phyloP scores from a whole-genome alignment of 1,140 invertebrate genomes.

The Drosophila virilis region DNA sequence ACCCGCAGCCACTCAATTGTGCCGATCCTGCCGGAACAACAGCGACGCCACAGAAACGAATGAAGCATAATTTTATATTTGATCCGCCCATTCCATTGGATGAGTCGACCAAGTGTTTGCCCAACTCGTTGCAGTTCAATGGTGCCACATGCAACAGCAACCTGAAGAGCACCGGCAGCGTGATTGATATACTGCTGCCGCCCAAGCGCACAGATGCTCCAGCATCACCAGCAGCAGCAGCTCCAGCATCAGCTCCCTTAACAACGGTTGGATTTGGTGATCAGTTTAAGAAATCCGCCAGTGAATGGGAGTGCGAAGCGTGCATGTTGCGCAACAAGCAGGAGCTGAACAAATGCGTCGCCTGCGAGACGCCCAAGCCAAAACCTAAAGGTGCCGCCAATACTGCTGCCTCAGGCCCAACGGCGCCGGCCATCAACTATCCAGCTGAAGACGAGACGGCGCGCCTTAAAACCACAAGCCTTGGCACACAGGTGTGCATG shows the following conservation, averaged over 20 bases:
- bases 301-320: slow-evolving; percentile 88
- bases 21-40: no score
- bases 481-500: not conserved
- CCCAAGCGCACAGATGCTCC: not conserved
- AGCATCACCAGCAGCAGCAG: no score
- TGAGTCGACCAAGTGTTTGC: not conserved
- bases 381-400: not conserved
- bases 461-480: not conserved
- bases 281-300: slow-evolving; percentile 85
- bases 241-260: not conserved
- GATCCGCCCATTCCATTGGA: slow-evolving; percentile 11
- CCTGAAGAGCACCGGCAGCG: not conserved
- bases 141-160: slow-evolving; percentile 1
- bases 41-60: not conserved
- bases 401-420: not conserved
- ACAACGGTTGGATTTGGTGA: slow-evolving; percentile 83
- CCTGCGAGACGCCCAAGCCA: slow-evolving; percentile 18
- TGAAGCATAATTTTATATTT: slow-evolving; percentile 23
- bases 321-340: slow-evolving; percentile 88
- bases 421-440: slow-evolving; percentile 4
- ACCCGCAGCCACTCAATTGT: slow-evolving; percentile 10
- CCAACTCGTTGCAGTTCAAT: slow-evolving; percentile 6
- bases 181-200: not conserved
- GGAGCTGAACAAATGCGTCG: slow-evolving; percentile 86
- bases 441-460: slow-evolving; percentile 24